These are phyloP conservation scores for Ophioninae sp. DNA, from an alignment of 2,888 invertebrate species.

Conservation along the genomic window DNA sequence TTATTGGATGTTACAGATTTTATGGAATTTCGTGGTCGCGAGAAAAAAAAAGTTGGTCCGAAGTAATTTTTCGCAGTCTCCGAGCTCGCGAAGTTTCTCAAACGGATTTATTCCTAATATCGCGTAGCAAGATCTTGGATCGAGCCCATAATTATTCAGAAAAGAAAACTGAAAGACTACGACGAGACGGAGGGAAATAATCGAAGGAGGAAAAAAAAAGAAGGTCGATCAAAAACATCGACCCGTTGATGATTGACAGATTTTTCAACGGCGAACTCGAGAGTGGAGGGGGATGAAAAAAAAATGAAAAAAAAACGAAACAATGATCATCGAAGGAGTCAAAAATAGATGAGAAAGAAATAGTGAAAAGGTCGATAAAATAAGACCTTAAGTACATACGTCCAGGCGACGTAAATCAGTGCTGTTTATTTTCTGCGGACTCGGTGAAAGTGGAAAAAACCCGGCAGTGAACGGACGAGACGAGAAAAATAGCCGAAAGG, in stretches of 20 bases:
- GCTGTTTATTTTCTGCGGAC: constrained; percentile 24
- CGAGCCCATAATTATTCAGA: too few relatives aligned
- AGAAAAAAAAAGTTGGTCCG: neutral
- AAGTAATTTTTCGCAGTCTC: neutral
- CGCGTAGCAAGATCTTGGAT: neutral
- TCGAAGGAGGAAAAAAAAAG: constrained; percentile 1
- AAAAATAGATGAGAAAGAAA: constrained; percentile 14
- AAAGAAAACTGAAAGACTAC: constrained; percentile 17
- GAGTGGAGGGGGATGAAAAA: neutral
- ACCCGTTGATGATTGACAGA: neutral
- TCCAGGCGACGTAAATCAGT: constrained; percentile 8
- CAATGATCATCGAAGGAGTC: neutral
- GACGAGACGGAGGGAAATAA: neutral
- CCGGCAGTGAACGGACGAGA: constrained; percentile 29
- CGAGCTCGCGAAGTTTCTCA: neutral
- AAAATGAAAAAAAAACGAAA: constrained; percentile 7
- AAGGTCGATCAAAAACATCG: constrained; percentile 13
- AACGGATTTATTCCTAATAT: neutral
- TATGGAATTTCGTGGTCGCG: neutral
- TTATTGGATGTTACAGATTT: constrained; percentile 20
- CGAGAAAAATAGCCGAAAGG: neutral
- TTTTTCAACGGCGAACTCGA: neutral
- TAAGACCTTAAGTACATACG: constrained; percentile 20
- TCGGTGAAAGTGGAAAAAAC: constrained; percentile 30
- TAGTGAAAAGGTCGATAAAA: constrained; percentile 5